These are phyloP conservation scores for Molossus alvarezi DNA, from an alignment of 2,797 vertebrate species.

Conservation along the genomic window DNA sequence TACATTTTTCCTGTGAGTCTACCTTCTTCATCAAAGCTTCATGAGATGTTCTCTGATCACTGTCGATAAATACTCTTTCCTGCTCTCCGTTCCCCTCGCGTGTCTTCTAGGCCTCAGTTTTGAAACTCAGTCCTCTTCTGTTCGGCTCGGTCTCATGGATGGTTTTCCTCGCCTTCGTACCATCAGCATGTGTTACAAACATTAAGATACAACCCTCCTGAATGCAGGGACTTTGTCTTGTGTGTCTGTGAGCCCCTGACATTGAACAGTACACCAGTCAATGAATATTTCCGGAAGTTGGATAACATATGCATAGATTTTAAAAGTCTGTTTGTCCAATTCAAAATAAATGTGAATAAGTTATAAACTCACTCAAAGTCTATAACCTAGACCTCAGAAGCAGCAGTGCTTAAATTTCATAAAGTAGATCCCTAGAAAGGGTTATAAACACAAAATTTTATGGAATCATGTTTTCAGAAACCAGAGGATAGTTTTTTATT, in stretches of 20 bases:
- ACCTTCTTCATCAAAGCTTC: too few species aligned
- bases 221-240: background rate
- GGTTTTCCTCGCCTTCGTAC: background rate
- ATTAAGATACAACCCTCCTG: background rate
- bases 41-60: too few species aligned
- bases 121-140: background rate
- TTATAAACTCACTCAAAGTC: background rate
- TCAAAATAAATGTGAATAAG: background rate
- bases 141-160: background rate
- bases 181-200: rapidly evolving
- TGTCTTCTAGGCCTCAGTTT: rapidly evolving
- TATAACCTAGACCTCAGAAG: background rate
- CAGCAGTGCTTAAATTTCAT: too few species aligned
- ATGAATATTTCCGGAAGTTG: background rate
- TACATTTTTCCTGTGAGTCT: too few species aligned
- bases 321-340: background rate
- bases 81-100: too few species aligned
- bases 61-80: too few species aligned
- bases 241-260: background rate
- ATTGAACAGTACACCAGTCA: background rate
- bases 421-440: too few species aligned
- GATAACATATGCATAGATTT: background rate
- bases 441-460: too few species aligned
- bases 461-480: too few species aligned
- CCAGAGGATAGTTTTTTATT: too few species aligned